Evolutionary conservation across 1,140 invertebrate genomes (phyloP).

Genomic region (Caligus rogercresseyi): DNA sequence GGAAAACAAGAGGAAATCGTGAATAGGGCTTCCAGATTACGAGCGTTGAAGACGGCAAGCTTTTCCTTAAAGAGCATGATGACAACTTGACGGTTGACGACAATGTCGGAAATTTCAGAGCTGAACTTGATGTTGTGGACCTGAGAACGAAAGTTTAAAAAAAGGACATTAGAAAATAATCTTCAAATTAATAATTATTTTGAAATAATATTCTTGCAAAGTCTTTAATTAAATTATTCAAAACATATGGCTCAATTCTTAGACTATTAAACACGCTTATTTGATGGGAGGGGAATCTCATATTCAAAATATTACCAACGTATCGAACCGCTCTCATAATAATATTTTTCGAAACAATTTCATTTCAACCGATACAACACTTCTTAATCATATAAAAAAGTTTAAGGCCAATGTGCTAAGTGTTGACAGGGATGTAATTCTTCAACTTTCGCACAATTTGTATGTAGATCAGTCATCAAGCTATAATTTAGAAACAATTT

Average conservation of each 20-base stretch:
- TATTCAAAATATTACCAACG: too few relatives aligned
- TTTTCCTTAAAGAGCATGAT: slow-evolving; percentile 41
- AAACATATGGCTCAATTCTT: neutral
- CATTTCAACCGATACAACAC: too few relatives aligned
- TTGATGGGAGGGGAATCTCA: too few relatives aligned
- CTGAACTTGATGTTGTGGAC: slow-evolving; percentile 80
- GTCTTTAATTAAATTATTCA: neutral
- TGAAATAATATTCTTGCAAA: neutral
- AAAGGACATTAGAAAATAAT: slow-evolving; percentile 2
- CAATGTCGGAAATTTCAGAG: slow-evolving; percentile 64
- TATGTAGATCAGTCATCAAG: too few relatives aligned
- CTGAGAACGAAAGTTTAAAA: slow-evolving; percentile 27
- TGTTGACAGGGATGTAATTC: too few relatives aligned
- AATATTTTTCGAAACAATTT: too few relatives aligned
- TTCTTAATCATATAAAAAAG: too few relatives aligned
- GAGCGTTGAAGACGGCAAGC: slow-evolving; percentile 74
- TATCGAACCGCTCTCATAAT: too few relatives aligned
- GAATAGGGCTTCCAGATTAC: slow-evolving; percentile 62
- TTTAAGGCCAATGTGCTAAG: too few relatives aligned
- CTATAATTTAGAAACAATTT: too few relatives aligned
- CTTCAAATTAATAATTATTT: neutral
- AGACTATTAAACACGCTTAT: neutral
- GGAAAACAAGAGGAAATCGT: slow-evolving; percentile 75
- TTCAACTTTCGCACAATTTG: too few relatives aligned
- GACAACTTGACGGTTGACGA: slow-evolving; percentile 52